Base-by-base conservation (phyloP, 1,140 invertebrate genomes). In the Proales similis region DNA sequence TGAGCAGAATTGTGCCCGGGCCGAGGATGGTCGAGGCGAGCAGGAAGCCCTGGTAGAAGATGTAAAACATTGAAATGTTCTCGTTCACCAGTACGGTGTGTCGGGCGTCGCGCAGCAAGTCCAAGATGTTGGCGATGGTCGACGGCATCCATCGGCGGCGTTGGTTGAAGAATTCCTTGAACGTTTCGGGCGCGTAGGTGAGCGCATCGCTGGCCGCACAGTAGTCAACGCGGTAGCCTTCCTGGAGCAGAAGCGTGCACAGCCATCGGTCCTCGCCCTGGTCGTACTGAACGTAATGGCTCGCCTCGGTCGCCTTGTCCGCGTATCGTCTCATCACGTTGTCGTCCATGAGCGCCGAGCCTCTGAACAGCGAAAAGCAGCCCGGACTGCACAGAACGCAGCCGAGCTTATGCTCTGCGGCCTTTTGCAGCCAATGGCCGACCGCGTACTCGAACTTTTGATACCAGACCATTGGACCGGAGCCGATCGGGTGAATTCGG, bases 61-160 rank as follows among this genome's bases (percentile, higher is more conserved):
- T 81, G 65, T 81, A 82, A 24, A 79, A 77, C n/a, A 77, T 72
- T 1, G 80, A 81, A 53, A 83, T 81, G 65, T 81, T 79, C 39
- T 80, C 75, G 67, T 83, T 83, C 17, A 79, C 72, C 48, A 71
- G 68, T 3, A 81, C 73, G 3, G 80, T 80, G 57, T 71, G 71
- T 64, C 74, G 73, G 63, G 77, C 79, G 64, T 80, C 79, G 4
- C 71, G 66, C 1, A 83, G 68, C 7, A 83, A 69, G 68, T 84
- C 82, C 68, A 83, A 74, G 64, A 83, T 82, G 70, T 84, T 84
- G 45, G 82, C 82, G 68, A 83, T 76, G 4, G 82, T 83, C 4
- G 81, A 82, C 1, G 82, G 82, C 48, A 82, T 81, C 82, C 82
- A 83, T 5, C 82, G 71, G 48, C 82, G 70, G 5, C 81, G 68